A percentile compares a stretch with the other conserved stretches of the same genome.
Conservation (phyloP, 2,113 vertebrate genomes). For the Benitochromis conjunctus region DNA sequence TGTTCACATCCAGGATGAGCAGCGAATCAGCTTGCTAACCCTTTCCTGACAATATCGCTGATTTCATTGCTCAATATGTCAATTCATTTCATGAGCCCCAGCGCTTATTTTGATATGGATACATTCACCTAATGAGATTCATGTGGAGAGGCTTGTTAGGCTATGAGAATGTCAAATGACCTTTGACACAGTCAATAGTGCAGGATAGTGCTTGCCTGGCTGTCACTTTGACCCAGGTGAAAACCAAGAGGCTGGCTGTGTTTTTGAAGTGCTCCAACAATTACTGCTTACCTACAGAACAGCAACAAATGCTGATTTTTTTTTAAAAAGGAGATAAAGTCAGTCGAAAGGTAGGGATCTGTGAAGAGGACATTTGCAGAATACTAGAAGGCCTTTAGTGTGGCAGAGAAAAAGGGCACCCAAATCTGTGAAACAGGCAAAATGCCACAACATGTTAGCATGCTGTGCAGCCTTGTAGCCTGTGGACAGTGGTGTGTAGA, state of each 20-base stretch:
- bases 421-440: slow-evolving; percentile 32
- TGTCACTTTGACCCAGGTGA: neutral
- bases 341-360: neutral
- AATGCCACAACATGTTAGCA: slow-evolving; percentile 47
- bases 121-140: slow-evolving; percentile 38
- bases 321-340: neutral
- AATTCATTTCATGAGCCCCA: neutral
- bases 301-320: neutral
- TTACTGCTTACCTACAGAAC: neutral
- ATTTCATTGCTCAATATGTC: neutral
- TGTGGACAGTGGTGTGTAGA: slow-evolving; percentile 25
- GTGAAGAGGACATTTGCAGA: neutral
- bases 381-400: neutral
- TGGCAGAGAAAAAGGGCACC: neutral
- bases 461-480: slow-evolving; percentile 46
- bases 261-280: neutral
- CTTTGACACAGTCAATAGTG: slow-evolving; percentile 23
- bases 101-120: neutral
- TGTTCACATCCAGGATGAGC: neutral
- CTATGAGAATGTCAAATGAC: neutral
- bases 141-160: neutral
- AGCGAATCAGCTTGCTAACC: neutral
- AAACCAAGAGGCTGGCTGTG: neutral
- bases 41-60: neutral
- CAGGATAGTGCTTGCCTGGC: neutral